phyloP scores from a whole-genome alignment of 2,113 vertebrate species.

The Pseudopodoces humilis region DNA sequence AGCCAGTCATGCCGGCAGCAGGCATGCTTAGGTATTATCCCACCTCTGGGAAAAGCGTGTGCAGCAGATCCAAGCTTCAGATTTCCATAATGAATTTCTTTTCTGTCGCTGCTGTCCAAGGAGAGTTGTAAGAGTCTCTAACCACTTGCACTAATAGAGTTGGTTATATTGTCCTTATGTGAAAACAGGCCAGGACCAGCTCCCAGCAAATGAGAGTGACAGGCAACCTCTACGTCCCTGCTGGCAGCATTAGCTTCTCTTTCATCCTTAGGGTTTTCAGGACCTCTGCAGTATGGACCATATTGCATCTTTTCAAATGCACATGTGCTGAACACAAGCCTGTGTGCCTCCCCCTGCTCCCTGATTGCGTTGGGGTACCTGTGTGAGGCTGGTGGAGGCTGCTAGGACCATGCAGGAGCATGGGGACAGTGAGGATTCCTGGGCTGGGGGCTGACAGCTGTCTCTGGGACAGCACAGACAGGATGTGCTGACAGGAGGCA shows the following conservation, averaged over 20 bases:
- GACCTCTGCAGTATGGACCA: not conserved
- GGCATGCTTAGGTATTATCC: constrained; percentile 11
- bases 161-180: not conserved
- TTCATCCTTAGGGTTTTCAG: not conserved
- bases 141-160: constrained; percentile 2
- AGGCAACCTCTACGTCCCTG: not conserved
- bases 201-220: not conserved
- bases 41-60: constrained; percentile 3
- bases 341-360: not conserved
- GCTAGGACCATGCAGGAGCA: not conserved
- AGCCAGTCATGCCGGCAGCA: not conserved
- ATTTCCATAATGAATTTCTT: constrained; percentile 24
- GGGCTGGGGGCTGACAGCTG: not conserved
- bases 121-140: not conserved
- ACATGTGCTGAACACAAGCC: not conserved
- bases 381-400: not conserved
- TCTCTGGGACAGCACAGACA: not conserved
- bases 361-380: not conserved
- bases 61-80: constrained; percentile 1
- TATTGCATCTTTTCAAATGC: not conserved
- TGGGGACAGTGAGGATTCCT: fast-evolving
- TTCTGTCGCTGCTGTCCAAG: not conserved
- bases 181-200: not conserved
- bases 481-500: not conserved
- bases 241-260: not conserved